Evolutionary conservation across 2,797 vertebrate genomes (phyloP).

Genomic region (Ispidina picta): DNA sequence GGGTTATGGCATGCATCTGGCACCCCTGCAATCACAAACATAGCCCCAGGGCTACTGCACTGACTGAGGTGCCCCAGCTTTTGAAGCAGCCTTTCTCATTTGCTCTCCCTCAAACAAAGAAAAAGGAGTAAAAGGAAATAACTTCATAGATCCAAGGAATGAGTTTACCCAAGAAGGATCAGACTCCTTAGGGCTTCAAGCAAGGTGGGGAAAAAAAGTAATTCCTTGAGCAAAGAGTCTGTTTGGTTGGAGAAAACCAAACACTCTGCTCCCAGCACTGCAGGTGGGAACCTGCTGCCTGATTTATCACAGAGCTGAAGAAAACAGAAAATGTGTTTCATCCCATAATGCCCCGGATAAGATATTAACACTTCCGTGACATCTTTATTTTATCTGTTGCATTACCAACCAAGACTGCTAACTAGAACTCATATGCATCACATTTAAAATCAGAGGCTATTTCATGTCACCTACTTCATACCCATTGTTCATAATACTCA

Average conservation of each 20-base stretch:
- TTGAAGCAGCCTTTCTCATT: background rate
- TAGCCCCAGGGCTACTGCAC: background rate
- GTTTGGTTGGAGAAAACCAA: background rate
- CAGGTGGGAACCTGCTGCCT: conserved; percentile 41
- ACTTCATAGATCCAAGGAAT: background rate
- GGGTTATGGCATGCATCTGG: background rate
- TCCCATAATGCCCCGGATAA: background rate
- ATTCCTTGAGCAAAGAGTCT: conserved; percentile 11
- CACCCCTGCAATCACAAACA: background rate
- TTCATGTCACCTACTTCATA: background rate
- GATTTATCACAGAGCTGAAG: conserved; percentile 5
- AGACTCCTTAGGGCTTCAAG: background rate
- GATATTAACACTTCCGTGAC: background rate
- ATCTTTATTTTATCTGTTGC: background rate
- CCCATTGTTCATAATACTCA: background rate
- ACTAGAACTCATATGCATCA: background rate
- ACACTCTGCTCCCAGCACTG: background rate
- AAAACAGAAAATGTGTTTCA: background rate
- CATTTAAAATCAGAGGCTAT: background rate
- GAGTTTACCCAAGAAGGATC: background rate
- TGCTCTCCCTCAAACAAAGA: background rate
- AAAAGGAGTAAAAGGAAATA: conserved; percentile 12
- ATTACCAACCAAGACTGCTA: background rate
- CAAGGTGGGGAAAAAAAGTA: background rate
- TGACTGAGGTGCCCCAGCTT: background rate